Evolutionary conservation across 2,888 invertebrate species (phyloP).

Genomic region (Sclerodermus sp.): DNA sequence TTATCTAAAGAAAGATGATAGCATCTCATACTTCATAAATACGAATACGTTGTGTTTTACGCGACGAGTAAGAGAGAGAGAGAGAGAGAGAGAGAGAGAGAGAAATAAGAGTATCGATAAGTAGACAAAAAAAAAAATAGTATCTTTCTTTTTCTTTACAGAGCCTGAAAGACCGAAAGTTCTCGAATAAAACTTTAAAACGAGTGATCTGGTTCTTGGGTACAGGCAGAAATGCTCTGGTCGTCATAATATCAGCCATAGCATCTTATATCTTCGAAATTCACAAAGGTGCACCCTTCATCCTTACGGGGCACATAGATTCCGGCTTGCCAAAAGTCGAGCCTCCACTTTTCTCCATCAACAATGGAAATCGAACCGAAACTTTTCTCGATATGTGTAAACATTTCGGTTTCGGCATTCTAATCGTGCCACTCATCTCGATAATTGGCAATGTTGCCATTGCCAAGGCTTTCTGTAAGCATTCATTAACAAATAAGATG

Average conservation of each 20-base stretch:
- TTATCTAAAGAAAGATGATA: too few relatives aligned
- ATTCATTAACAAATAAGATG: too few relatives aligned
- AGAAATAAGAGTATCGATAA: too few relatives aligned
- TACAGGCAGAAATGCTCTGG: slow-evolving; percentile 71
- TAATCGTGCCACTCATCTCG: slow-evolving; percentile 73
- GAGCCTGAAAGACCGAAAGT: slow-evolving; percentile 64
- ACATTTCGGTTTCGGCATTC: slow-evolving; percentile 69
- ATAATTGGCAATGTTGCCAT: slow-evolving; percentile 80
- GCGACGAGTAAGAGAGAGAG: too few relatives aligned
- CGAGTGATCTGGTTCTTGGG: slow-evolving; percentile 66
- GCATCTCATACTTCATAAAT: too few relatives aligned
- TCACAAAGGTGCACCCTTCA: slow-evolving; percentile 60
- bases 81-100: too few relatives aligned
- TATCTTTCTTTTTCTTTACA: too few relatives aligned
- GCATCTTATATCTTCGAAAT: slow-evolving; percentile 63
- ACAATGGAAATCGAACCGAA: slow-evolving; percentile 60
- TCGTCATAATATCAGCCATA: slow-evolving; percentile 66
- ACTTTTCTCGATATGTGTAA: slow-evolving; percentile 62
- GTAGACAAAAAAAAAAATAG: too few relatives aligned
- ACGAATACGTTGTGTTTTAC: neutral
- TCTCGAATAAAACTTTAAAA: slow-evolving; percentile 52
- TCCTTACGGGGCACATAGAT: slow-evolving; percentile 66
- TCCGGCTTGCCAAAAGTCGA: slow-evolving; percentile 65
- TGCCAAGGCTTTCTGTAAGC: slow-evolving; percentile 81
- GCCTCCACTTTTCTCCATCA: slow-evolving; percentile 61